phyloP scores from a whole-genome alignment of 2,888 invertebrate species.

The Chrysolina americana region DNA sequence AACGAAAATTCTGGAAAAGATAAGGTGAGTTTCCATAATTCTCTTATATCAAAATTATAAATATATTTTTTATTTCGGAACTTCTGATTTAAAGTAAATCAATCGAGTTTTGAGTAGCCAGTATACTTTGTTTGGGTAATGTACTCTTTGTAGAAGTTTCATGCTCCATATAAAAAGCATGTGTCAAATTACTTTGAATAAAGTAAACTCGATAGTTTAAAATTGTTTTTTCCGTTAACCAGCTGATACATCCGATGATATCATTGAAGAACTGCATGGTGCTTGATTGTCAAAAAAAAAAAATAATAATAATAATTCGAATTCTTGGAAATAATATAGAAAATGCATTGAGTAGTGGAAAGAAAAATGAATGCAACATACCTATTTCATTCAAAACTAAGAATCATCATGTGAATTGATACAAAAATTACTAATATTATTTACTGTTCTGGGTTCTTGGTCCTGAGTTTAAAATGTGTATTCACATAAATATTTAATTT shows the following conservation, averaged over 20 bases:
- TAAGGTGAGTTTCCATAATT: too few relatives aligned
- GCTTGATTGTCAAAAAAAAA: neutral
- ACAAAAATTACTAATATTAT: neutral
- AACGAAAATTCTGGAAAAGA: too few relatives aligned
- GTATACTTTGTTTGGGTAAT: too few relatives aligned
- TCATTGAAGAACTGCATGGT: neutral
- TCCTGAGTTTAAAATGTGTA: too few relatives aligned
- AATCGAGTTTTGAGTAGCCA: too few relatives aligned
- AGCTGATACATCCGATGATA: neutral
- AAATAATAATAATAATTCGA: neutral
- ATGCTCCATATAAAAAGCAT: neutral
- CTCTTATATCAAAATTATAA: too few relatives aligned
- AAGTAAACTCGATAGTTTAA: slow-evolving; percentile 15
- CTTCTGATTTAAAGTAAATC: too few relatives aligned
- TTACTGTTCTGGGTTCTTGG: neutral
- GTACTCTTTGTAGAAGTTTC: too few relatives aligned
- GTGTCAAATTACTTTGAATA: neutral
- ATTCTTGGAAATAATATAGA: neutral
- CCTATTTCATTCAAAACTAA: neutral
- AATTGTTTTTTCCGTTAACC: too few relatives aligned
- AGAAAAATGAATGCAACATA: neutral
- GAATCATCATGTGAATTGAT: neutral
- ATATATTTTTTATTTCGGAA: too few relatives aligned
- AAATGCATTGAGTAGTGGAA: neutral
- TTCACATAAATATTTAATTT: neutral